phyloP scores from a whole-genome alignment of 2,888 invertebrate genomes.

The Pelosia muscerda region DNA sequence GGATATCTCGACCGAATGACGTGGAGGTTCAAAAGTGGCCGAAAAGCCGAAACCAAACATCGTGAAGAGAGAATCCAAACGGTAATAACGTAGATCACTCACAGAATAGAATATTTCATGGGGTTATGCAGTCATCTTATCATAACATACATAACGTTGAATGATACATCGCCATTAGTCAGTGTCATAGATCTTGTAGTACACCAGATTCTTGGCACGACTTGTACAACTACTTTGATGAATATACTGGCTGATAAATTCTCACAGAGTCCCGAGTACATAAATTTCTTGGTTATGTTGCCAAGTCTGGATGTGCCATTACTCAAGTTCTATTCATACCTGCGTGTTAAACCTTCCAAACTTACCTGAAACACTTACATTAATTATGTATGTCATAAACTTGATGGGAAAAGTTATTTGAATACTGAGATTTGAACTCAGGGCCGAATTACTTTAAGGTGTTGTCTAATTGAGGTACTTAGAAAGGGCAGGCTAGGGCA shows the following conservation, averaged over 20 bases:
- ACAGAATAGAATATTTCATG: background rate
- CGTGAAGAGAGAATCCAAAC: background rate
- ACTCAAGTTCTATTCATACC: constrained; percentile 1
- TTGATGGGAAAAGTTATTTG: constrained; percentile 13
- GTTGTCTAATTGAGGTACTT: background rate
- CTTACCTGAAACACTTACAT: constrained; percentile 5
- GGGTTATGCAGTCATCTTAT: background rate
- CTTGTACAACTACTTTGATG: background rate
- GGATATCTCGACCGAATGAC: no score
- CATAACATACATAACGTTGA: background rate
- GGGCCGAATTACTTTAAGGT: background rate
- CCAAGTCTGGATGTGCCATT: constrained; percentile 1
- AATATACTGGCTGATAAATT: background rate
- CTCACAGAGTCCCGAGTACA: background rate
- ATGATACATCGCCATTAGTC: background rate
- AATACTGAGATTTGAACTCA: constrained; percentile 5
- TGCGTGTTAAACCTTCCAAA: background rate
- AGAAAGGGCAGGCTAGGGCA: background rate
- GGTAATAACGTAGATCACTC: no score
- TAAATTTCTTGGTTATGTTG: background rate
- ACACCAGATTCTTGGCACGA: background rate
- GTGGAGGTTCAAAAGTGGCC: no score
- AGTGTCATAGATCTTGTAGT: background rate
- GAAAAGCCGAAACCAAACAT: no score
- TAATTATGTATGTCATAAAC: constrained; percentile 3